Percentiles rank a stretch among this genome's conserved stretches.
These are phyloP conservation scores for Solenopsis invicta DNA, from an alignment of 1,140 invertebrate species.

Conservation along the genomic window DNA sequence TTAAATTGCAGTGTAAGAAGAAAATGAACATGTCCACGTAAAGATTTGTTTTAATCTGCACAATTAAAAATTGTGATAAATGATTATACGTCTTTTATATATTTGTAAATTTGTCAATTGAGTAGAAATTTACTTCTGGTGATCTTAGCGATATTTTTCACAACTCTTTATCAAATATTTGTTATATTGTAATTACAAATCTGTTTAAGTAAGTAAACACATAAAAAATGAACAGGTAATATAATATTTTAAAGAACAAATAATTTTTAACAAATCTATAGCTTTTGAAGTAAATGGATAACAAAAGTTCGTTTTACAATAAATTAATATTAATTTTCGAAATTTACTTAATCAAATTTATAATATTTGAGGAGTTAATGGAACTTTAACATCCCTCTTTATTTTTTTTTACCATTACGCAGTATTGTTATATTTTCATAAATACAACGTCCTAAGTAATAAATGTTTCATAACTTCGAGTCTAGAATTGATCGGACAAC, in stretches of 20 bases:
- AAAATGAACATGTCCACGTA: neutral
- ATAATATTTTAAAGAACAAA: neutral
- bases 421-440: too few species aligned
- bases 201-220: too few species aligned
- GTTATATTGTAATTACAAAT: neutral
- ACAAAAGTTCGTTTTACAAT: neutral
- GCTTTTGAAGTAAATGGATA: neutral
- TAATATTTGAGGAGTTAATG: neutral
- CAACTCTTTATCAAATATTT: neutral
- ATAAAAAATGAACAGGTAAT: too few species aligned
- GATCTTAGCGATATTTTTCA: neutral
- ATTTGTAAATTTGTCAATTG: neutral
- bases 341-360: neutral
- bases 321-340: neutral
- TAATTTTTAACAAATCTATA: neutral
- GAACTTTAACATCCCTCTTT: too few species aligned
- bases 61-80: neutral
- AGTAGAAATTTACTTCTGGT: neutral
- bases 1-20: neutral
- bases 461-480: too few species aligned
- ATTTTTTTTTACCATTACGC: too few species aligned
- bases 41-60: neutral
- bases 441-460: too few species aligned
- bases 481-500: too few species aligned
- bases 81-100: neutral